Percentiles rank a stretch among this genome's conserved stretches.
These are phyloP conservation scores for Homarus gammarus DNA, from an alignment of 2,888 invertebrate species.

Conservation along the genomic window DNA sequence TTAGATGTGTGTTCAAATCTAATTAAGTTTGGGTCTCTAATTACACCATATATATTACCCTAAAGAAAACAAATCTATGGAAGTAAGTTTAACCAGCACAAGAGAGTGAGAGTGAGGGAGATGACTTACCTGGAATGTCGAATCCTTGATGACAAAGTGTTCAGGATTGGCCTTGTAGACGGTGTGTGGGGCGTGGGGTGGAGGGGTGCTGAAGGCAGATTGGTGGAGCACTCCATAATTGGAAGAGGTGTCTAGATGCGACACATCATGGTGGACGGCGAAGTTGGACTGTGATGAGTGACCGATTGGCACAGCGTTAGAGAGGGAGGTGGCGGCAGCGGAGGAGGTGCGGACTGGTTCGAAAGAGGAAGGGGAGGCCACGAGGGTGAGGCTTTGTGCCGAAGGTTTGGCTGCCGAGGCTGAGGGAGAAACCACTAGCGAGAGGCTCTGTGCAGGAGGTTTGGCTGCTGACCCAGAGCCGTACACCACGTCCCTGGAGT, in stretches of 20 bases:
- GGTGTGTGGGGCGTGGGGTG: neutral
- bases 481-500: slow-evolving; percentile 43
- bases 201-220: neutral
- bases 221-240: too few relatives aligned
- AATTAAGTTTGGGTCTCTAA: too few relatives aligned
- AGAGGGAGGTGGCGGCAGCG: neutral
- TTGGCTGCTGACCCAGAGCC: slow-evolving; percentile 59
- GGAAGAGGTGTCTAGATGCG: neutral
- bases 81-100: too few relatives aligned
- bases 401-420: neutral
- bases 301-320: slow-evolving; percentile 37
- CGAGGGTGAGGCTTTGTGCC: neutral
- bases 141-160: slow-evolving; percentile 60
- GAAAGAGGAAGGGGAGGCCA: neutral
- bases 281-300: neutral
- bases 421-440: neutral
- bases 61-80: too few relatives aligned
- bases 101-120: too few relatives aligned
- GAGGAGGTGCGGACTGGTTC: neutral
- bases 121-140: slow-evolving; percentile 62
- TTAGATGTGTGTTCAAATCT: too few relatives aligned
- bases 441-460: slow-evolving; percentile 8
- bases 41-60: too few relatives aligned
- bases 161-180: slow-evolving; percentile 25
- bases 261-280: slow-evolving; percentile 35